Conservation (phyloP, 2,888 invertebrate genomes). For the Pollenia griseotomentosa region DNA sequence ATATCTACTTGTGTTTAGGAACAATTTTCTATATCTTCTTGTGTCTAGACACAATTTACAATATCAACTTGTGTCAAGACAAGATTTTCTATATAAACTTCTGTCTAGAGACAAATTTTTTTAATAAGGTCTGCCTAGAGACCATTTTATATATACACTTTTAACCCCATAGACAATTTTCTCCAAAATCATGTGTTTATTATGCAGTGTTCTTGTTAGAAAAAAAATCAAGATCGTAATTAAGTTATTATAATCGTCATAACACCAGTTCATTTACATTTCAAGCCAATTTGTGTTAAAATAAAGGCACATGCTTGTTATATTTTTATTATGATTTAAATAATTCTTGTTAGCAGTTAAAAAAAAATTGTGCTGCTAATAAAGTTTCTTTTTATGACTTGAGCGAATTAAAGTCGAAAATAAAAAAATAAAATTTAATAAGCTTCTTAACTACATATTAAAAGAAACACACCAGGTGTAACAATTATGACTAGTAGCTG, state of each 20-base stretch:
- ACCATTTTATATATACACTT: no score
- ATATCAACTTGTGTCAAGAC: no score
- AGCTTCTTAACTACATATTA: background rate
- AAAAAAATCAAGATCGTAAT: no score
- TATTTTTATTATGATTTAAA: background rate
- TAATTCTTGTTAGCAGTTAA: slow-evolving; percentile 9
- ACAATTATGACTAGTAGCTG: slow-evolving; percentile 8
- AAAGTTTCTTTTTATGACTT: slow-evolving; percentile 21
- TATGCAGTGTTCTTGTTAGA: no score
- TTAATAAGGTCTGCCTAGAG: no score
- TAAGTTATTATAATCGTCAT: background rate
- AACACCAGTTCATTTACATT: slow-evolving; percentile 34
- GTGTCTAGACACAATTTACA: no score
- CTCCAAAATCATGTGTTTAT: no score
- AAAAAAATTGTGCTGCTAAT: background rate
- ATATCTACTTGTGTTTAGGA: no score
- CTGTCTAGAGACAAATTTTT: no score
- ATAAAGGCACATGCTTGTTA: slow-evolving; percentile 25
- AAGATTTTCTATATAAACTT: no score
- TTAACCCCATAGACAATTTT: no score
- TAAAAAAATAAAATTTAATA: background rate
- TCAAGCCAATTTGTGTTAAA: slow-evolving; percentile 12
- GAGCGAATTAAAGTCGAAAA: slow-evolving; percentile 25
- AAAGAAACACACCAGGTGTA: slow-evolving; percentile 10
- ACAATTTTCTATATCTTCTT: no score